These are phyloP conservation scores for Sinohyriopsis cumingii DNA, from an alignment of 2,888 invertebrate genomes.

Conservation along the genomic window DNA sequence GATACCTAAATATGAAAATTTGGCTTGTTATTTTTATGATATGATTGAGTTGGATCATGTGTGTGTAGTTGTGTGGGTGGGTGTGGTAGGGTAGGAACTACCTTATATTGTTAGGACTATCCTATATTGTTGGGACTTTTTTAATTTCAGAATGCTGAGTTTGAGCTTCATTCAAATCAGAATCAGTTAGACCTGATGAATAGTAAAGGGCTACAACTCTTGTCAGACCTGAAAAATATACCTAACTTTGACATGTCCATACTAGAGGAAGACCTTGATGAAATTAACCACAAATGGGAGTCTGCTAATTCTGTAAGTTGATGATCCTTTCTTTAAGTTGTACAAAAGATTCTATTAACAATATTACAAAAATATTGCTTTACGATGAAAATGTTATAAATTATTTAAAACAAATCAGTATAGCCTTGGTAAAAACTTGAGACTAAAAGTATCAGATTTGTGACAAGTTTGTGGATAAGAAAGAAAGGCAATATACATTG, in stretches of 20 bases:
- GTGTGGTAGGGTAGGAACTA: too few relatives aligned
- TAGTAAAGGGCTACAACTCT: constrained; percentile 76
- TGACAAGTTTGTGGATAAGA: too few relatives aligned
- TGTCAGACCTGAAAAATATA: constrained; percentile 65
- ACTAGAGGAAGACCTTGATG: constrained; percentile 58
- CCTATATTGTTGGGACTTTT: not conserved
- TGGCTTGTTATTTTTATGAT: too few relatives aligned
- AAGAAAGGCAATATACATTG: too few relatives aligned
- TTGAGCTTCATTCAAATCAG: constrained; percentile 70
- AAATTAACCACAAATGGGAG: constrained; percentile 61
- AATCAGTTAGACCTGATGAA: constrained; percentile 79
- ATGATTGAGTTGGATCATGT: too few relatives aligned
- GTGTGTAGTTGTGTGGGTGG: too few relatives aligned
- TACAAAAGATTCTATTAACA: not conserved
- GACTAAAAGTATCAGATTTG: too few relatives aligned
- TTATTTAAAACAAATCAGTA: too few relatives aligned
- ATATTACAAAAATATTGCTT: not conserved
- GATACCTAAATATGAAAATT: too few relatives aligned
- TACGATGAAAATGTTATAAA: not conserved
- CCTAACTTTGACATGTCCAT: constrained; percentile 55
- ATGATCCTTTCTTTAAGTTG: not conserved
- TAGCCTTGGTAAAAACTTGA: too few relatives aligned
- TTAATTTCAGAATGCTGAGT: constrained; percentile 62
- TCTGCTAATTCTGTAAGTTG: constrained; percentile 51
- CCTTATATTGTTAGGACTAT: not conserved